Conservation (phyloP, 2,797 vertebrate genomes). For the Xiphophorus birchmanni region DNA sequence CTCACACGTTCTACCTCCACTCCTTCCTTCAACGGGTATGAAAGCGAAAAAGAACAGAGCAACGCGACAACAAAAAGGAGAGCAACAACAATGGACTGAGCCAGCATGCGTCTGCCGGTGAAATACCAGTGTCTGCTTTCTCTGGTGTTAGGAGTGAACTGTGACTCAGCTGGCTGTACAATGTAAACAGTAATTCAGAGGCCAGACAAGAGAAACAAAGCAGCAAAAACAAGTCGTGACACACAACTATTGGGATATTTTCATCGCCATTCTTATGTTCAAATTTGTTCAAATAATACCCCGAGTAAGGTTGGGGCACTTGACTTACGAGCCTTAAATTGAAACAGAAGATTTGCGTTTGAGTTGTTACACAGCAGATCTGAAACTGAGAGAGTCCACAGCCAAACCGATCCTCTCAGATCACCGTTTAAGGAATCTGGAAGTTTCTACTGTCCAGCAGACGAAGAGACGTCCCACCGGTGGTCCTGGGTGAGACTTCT, state of each 20-base stretch:
- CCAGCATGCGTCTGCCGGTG: slow-evolving; percentile 40
- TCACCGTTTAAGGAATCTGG: neutral
- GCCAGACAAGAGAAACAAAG: slow-evolving; percentile 3
- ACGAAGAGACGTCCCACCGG: slow-evolving; percentile 40
- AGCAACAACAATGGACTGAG: slow-evolving; percentile 52
- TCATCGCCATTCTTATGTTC: neutral
- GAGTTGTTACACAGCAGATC: slow-evolving; percentile 23
- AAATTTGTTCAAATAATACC: neutral
- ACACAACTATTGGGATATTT: neutral
- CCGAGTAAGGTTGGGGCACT: no score
- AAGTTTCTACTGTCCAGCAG: slow-evolving; percentile 37
- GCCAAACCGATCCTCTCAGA: slow-evolving; percentile 9
- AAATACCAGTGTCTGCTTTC: slow-evolving; percentile 55
- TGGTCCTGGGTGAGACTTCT: neutral
- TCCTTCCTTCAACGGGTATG: slow-evolving; percentile 1
- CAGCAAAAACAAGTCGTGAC: slow-evolving; percentile 14
- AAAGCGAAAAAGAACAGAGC: neutral
- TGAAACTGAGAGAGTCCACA: slow-evolving; percentile 6
- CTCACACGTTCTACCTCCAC: neutral
- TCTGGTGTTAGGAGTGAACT: slow-evolving; percentile 7
- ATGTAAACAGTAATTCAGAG: slow-evolving; percentile 50
- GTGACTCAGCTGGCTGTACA: slow-evolving; percentile 52
- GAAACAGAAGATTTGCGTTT: neutral
- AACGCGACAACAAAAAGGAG: slow-evolving; percentile 22
- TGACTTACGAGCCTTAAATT: no score